phyloP scores from a whole-genome alignment of 2,888 invertebrate genomes.

The Hyalella azteca region DNA sequence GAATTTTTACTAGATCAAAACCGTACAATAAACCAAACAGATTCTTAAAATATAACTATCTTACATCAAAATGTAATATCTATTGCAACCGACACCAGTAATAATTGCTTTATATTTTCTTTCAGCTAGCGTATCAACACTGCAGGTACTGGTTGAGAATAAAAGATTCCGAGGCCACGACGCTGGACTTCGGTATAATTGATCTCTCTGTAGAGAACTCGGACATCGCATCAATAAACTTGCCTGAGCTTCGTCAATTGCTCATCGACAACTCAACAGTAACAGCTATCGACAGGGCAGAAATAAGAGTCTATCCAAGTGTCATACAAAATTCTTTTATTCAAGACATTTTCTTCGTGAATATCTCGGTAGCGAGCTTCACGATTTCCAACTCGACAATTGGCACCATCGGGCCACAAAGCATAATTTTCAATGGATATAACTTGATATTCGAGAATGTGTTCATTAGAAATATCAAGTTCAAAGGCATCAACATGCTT shows the following conservation, averaged over 20 bases:
- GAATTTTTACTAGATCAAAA: too few relatives aligned
- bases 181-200: neutral
- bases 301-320: neutral
- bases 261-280: neutral
- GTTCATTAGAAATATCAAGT: neutral
- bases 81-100: too few relatives aligned
- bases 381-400: neutral
- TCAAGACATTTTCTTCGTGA: neutral
- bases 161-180: neutral
- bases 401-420: neutral
- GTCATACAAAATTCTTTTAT: neutral
- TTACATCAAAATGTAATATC: too few relatives aligned
- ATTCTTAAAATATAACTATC: too few relatives aligned
- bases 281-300: neutral
- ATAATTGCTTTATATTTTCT: neutral
- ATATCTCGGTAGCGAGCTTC: neutral
- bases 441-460: neutral
- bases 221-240: neutral
- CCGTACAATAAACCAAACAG: too few relatives aligned
- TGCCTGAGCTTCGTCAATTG: neutral
- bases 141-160: conserved; percentile 11
- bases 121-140: neutral
- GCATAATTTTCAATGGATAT: neutral
- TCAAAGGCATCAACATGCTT: neutral
- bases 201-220: neutral